Percentiles rank a stretch among this genome's conserved stretches.
Conservation (phyloP, 1,140 invertebrate species). For the Helicoverpa armigera region DNA sequence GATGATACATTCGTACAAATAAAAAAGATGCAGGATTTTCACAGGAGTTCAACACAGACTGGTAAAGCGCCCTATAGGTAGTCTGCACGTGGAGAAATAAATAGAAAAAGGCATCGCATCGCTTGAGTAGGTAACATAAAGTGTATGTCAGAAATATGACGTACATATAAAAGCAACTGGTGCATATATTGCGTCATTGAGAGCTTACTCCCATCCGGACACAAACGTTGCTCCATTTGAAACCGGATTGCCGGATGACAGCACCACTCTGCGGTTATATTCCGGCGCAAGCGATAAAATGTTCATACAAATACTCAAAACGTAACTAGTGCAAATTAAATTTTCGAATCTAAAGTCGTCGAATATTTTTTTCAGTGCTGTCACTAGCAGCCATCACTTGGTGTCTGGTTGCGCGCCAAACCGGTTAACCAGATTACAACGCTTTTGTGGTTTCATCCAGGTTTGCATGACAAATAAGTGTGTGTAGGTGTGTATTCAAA, state of each 20-base stretch:
- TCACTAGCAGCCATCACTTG: conserved; percentile 56
- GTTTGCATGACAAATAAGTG: conserved; percentile 51
- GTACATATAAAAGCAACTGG: conserved; percentile 18
- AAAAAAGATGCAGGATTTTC: too few species aligned
- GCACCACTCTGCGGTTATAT: conserved; percentile 5
- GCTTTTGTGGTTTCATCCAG: conserved; percentile 61
- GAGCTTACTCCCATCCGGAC: conserved; percentile 8
- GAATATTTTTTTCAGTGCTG: conserved; percentile 48
- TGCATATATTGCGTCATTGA: background rate
- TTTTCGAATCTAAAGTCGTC: conserved; percentile 32
- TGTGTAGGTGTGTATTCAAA: conserved; percentile 54
- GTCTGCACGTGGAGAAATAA: conserved; percentile 1
- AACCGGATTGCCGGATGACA: conserved; percentile 17
- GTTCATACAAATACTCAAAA: background rate
- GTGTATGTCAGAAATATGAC: background rate
- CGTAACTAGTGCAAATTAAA: conserved; percentile 36
- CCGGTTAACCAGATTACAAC: conserved; percentile 65
- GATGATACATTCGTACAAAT: too few species aligned
- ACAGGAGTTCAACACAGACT: too few species aligned
- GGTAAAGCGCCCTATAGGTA: background rate
- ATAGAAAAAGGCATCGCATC: background rate
- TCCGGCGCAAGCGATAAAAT: conserved; percentile 1
- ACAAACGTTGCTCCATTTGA: conserved; percentile 12
- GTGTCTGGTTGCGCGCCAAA: conserved; percentile 55
- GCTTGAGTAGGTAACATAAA: background rate